Conservation (phyloP, 2,888 invertebrate genomes). For the Athalia rosae region DNA sequence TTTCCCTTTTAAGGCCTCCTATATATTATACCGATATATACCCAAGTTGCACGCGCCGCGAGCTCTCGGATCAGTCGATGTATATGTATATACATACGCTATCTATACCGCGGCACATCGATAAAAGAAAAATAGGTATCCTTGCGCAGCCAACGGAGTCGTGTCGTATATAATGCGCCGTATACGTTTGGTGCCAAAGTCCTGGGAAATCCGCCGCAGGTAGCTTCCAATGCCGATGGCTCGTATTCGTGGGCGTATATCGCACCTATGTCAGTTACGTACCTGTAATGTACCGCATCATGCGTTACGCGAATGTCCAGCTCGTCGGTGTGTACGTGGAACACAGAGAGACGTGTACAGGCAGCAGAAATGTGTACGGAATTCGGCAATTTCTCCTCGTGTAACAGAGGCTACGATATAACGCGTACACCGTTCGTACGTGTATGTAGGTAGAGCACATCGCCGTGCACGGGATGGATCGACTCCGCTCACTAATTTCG, state of each 20-base stretch:
- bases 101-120: slow-evolving; percentile 10
- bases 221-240: not conserved
- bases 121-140: not conserved
- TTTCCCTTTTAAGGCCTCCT: slow-evolving; percentile 41
- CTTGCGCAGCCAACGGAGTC: slow-evolving; percentile 11
- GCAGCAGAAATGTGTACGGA: not conserved
- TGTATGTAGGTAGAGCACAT: not conserved
- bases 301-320: slow-evolving; percentile 30
- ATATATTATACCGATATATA: no score
- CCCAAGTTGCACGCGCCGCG: not conserved
- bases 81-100: not conserved
- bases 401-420: not conserved
- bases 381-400: slow-evolving; percentile 39
- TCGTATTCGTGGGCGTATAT: not conserved
- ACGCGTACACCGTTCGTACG: not conserved
- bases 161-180: not conserved
- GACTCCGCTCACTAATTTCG: slow-evolving; percentile 12
- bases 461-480: not conserved
- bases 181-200: not conserved
- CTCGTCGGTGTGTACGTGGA: not conserved
- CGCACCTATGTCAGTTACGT: not conserved
- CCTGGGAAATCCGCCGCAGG: slow-evolving; percentile 20
- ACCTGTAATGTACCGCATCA: not conserved
- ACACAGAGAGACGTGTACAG: no score
- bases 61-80: slow-evolving; percentile 27